Conservation (phyloP, 2,113 vertebrate species). For the Bothrops jararaca region DNA sequence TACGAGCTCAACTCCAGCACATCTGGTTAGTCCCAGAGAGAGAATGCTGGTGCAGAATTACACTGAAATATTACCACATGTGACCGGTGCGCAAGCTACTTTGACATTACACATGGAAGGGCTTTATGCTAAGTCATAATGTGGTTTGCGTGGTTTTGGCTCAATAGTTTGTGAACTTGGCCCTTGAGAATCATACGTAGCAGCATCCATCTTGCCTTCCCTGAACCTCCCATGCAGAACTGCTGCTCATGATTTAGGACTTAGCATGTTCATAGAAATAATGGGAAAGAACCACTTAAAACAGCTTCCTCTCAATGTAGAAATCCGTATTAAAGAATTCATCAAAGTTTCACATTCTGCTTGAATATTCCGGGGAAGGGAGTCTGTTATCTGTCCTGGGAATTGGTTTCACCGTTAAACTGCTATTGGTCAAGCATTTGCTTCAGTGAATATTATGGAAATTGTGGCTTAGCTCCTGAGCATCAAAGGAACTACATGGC, state of each 20-base stretch:
- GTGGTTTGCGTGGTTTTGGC: background rate
- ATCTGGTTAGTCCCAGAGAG: background rate
- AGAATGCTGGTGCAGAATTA: background rate
- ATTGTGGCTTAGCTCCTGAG: background rate
- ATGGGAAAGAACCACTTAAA: background rate
- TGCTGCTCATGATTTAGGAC: background rate
- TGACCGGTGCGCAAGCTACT: background rate
- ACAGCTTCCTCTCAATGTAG: background rate
- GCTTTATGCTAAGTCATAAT: background rate
- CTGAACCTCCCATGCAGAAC: background rate
- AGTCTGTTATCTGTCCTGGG: background rate
- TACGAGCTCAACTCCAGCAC: background rate
- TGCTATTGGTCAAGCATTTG: background rate
- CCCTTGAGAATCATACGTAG: background rate
- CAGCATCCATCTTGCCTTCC: background rate
- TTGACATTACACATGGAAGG: background rate
- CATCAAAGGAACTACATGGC: background rate
- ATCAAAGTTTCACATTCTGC: background rate
- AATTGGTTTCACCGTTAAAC: background rate
- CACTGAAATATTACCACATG: background rate
- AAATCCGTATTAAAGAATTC: background rate
- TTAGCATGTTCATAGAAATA: background rate
- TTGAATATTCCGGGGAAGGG: background rate
- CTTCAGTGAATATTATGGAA: background rate
- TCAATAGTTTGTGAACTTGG: background rate